Evolutionary conservation across 2,888 invertebrate species (phyloP), one percentile per base, ranked within the genome.

Genomic region (Caenorhabditis sp.): DNA sequence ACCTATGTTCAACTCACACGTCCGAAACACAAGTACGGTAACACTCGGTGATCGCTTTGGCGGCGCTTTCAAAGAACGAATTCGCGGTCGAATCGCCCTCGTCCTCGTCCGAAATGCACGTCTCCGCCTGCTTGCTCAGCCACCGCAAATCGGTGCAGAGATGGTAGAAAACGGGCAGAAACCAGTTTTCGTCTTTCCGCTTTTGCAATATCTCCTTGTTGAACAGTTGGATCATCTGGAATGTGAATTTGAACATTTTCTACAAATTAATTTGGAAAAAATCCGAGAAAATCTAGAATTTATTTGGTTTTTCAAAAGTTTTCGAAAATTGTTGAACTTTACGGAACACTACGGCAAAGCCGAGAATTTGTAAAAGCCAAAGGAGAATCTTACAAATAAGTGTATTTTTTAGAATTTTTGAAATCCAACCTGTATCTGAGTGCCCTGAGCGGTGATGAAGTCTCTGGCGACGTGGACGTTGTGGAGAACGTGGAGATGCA

Each of bases 151-250:
- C 98, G 15, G 95, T 91, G 86, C 95, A 95, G 13, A 95, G 92
- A 0, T 93, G 92, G 88, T 95, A 95, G 94, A 98, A 94, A 8
- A 98, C 92, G 0, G 95, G 94, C n/a, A 99, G 90, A 83, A 94
- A 93, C 98, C 98, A 99, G 90, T 98, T 98, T 87, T 95, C 95
- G 83, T 97, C 97, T 35, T 92, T 91, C 89, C 95, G 95, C 59
- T 92, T 91, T 89, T 95, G 95, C 52, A 98, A 91, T 61, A 95
- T 92, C 89, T 94, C 89, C 37, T 85, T 84, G 68, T 85, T 86
- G 81, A 88, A 87, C 11, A 80, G 30, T 55, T 83, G 83, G 39
- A 88, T 73, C 22, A 87, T 81, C 84, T 88, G 76, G 5, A 39
- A n/a, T n/a, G n/a, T n/a, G n/a, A 30, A 45, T 9, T 32, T 50